Evolutionary conservation across 2,888 invertebrate species (phyloP), one percentile per base, ranked within the genome.

Genomic region (Colostygia pectinataria): DNA sequence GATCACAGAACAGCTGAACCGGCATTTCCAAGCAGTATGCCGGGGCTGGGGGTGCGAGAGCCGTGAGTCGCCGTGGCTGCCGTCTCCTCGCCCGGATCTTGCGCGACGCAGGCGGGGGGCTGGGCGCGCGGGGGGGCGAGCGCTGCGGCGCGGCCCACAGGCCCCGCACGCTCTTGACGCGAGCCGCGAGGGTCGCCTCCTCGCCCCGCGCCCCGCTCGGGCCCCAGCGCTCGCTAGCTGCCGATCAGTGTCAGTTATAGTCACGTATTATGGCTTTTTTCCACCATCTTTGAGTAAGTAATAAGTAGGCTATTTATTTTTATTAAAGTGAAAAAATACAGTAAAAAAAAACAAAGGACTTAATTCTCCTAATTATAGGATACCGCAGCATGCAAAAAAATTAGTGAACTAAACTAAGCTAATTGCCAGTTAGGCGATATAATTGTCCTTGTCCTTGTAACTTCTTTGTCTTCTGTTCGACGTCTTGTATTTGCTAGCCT

Each of bases 181-280:
- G 65, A 50, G 82, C 74, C 48, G 85, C 79, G 54, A 87, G 59
- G 56, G 69, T 66, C 46, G 79, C 76, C 74, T 83, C 83, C 66
- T 80, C 77, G 65, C 69, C 74, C 59, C 72, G 68, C 71, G 76
- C 76, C 70, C 74, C 77, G 64, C 62, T 66, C 78, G 81, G 76
- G 78, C 77, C 82, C 80, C 83, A 85, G 85, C 84, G 89, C 88
- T 80, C 88, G 88, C 88, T 90, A 89, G 79, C 89, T 89, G 89
- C 85, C 88, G 83, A 89, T 83, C 64, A 81, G 88, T 83, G 80
- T 71, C 77, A 77, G 77, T 87, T 85, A 84, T 44, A 57, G 45
- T 53, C 56, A 49, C 48, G 6, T 28, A 40, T 55, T 12, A 9
- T 25, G 18, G 2, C 29, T 10, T 37, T 9, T 25, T 9, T n/a